Evolutionary conservation across 64 coral and sea anemone genomes (phyloP).

Genomic region (Stichodactyla helianthus): DNA sequence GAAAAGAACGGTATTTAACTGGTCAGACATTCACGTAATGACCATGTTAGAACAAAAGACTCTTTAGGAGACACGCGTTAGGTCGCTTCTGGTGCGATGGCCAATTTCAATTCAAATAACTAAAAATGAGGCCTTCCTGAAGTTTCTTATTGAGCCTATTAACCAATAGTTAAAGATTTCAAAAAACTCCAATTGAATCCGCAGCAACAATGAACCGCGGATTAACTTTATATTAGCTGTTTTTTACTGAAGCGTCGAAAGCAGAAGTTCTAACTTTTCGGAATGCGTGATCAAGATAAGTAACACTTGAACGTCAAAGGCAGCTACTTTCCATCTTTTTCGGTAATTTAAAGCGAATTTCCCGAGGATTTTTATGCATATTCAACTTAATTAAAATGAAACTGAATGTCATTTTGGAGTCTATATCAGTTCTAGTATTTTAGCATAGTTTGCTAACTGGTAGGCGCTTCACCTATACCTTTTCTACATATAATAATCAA

Average conservation of each 20-base stretch:
- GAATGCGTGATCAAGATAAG: not conserved
- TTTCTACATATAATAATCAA: too few species aligned
- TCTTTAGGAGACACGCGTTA: slow-evolving; percentile 1
- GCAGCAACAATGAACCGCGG: not conserved
- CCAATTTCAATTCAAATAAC: not conserved
- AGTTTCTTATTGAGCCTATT: not conserved
- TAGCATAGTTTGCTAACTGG: too few species aligned
- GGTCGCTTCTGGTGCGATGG: not conserved
- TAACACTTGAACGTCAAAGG: not conserved
- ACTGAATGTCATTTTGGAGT: not conserved
- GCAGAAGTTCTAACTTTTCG: not conserved
- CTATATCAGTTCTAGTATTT: not conserved
- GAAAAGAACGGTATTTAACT: not conserved
- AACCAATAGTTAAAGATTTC: not conserved
- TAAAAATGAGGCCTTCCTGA: not conserved
- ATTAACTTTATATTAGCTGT: not conserved
- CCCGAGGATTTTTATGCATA: not conserved
- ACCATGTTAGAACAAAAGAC: not conserved
- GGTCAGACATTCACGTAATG: slow-evolving; percentile 1
- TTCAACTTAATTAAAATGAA: not conserved
- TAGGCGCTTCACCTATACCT: too few species aligned
- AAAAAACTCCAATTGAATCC: not conserved
- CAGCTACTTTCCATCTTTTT: not conserved
- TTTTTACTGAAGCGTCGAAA: not conserved
- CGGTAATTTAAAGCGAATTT: not conserved